Evolutionary conservation across 2,113 vertebrate genomes (phyloP), one percentile per base, ranked within the genome.

Genomic region (Sinosuthora webbiana): DNA sequence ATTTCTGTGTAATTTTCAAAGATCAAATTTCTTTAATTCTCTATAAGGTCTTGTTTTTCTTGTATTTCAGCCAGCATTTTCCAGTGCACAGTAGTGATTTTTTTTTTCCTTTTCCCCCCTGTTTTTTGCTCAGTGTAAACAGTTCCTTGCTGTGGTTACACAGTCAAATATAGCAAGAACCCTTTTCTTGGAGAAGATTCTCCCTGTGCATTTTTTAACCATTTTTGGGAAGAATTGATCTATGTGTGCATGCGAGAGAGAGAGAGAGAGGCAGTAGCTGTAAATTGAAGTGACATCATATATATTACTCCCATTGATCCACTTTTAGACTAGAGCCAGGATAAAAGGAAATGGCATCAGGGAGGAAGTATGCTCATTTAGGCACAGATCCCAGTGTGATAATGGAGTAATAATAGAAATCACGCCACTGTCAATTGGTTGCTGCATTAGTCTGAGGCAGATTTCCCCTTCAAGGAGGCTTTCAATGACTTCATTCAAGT

Each of bases 141-240:
- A 98, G 86, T 98, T 98, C 76, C 95, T 97, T 96, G 97, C 83
- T 97, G 94, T 98, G 98, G 98, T 98, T 98, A 98, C 97, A 96
- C 93, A 97, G 98, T 98, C 97, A 98, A 98, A 99, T 98, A 98
- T 98, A 99, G 98, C 97, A 93, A 98, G 97, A 97, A 97, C 94
- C 77, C 93, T 97, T 98, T 98, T 98, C 97, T 98, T 93, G 92
- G 97, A 97, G 97, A 98, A 97, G 97, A 97, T 94, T 95, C 91
- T 97, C 96, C 95, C 90, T 47, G 39, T 97, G 97, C 98, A 98
- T 98, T 98, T 98, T 98, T 98, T 98, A 98, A 98, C 98, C 98
- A 98, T 99, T 98, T 99, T 99, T 98, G 98, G 98, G 97, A 98
- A 98, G 98, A 98, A 98, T 98, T 33, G 90, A 98, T 98, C 94